Evolutionary conservation across 2,888 invertebrate species (phyloP), one percentile per base, ranked within the genome.

Genomic region (Sesamia inferens): DNA sequence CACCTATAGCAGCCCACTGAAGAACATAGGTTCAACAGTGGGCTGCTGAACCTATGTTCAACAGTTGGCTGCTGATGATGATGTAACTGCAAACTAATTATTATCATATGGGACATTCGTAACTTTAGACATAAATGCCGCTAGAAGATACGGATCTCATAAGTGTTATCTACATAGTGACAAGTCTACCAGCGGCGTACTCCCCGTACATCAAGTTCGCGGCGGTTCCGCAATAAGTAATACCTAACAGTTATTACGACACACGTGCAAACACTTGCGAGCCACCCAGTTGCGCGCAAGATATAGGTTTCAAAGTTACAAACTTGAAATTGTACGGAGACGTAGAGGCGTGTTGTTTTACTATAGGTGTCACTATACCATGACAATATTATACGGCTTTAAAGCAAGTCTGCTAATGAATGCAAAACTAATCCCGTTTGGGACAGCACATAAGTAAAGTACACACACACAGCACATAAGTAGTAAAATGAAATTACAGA

Each of bases 181-280:
- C 79, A 57, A 78, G 83, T 65, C 70, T 64, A 39, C 44, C 57
- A 69, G 48, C 39, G 39, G 39, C 77, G 75, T 81, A 57, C 58
- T 71, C 39, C 57, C 51, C 82, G 58, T 84, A 81, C 58, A 76
- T 85, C 71, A 84, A 72, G 74, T 64, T 80, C 63, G 54, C 51
- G 71, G 72, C 69, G 71, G 74, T 77, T 77, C 54, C 63, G 81
- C 71, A 76, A 76, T 85, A 85, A 66, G 83, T 83, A 83, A 83
- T 68, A 82, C 67, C 63, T 82, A 84, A 79, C 71, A 70, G 86
- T 86, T 84, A 84, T 84, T 86, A 69, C 84, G 66, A 70, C 62
- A 68, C 68, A 72, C 74, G 76, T 74, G 82, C 76, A 82, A 81
- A 84, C 81, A 81, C 69, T 73, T 72, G n/a, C n/a, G n/a, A n/a